These are phyloP conservation scores for Coptotermes formosanus DNA, from an alignment of 1,140 invertebrate genomes.

Conservation along the genomic window DNA sequence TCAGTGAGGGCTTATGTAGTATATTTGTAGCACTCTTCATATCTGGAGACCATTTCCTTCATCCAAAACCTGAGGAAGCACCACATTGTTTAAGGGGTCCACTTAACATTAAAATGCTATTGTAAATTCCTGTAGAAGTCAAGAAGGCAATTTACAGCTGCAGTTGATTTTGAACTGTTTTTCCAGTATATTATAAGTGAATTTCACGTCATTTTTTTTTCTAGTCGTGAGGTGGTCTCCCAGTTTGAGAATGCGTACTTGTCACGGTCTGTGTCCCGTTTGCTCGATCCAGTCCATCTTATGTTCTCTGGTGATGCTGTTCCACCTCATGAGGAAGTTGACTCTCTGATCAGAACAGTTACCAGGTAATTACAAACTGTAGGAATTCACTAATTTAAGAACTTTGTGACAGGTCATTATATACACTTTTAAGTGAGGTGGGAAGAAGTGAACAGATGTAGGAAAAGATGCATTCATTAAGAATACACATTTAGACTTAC, in stretches of 20 bases:
- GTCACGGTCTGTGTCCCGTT: constrained; percentile 75
- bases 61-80: too few relatives aligned
- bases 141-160: too few relatives aligned
- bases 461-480: background rate
- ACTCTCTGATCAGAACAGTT: constrained; percentile 65
- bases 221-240: constrained; percentile 48
- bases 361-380: constrained; percentile 52
- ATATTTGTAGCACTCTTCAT: too few relatives aligned
- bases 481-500: too few relatives aligned
- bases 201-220: constrained; percentile 27
- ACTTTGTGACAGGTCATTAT: background rate
- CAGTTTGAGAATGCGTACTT: constrained; percentile 87
- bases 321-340: constrained; percentile 67
- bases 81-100: too few relatives aligned
- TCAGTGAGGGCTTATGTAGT: too few relatives aligned
- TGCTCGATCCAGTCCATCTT: constrained; percentile 82
- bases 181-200: too few relatives aligned
- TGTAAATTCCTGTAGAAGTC: too few relatives aligned
- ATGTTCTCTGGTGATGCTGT: constrained; percentile 68
- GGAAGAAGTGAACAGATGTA: background rate
- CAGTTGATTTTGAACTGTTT: too few relatives aligned
- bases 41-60: too few relatives aligned
- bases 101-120: too few relatives aligned
- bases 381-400: background rate
- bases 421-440: background rate